Evolutionary conservation across 2,113 vertebrate species (phyloP), one percentile per base, ranked within the genome.

Genomic region (Erythrocercus mccallii): DNA sequence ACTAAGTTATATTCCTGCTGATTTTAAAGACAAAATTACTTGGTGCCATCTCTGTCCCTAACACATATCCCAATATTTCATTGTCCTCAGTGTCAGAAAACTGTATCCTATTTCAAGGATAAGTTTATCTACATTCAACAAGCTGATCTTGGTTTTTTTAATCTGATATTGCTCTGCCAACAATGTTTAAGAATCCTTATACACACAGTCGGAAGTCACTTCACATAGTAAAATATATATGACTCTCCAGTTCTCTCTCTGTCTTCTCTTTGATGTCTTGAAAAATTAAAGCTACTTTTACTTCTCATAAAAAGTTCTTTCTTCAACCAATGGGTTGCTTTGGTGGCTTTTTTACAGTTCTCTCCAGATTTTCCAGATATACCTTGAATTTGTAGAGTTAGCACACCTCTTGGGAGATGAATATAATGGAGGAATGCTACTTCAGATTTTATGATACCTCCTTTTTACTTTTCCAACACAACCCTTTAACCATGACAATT

Each of bases 41-140:
- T 45, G 15, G 4, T 66, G 19, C 9, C 12, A 54, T 24, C 7
- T 37, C 9, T 70, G 11, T 20, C 12, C 5, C 20, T 89, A 58
- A 42, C 4, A 58, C 0, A 0, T 65, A 54, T 54, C 73, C 6
- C 19, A 58, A 50, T 0, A 28, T 70, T 77, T 62, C 51, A 53
- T 69, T 88, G 1, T 70, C 13, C 24, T 54, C 27, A 16, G 15
- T 56, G 19, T 8, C 12, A 53, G 37, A 60, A 64, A 93, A 56
- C 12, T 58, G 7, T 24, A 44, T n/a, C 3, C 5, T 48, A 28
- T 64, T 71, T 84, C 30, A 74, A 47, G 15, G 83, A 62, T 24
- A 56, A 50, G 1, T 73, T 92, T 78, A 20, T 48, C 33, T 57
- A 31, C 14, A 31, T 50, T 73, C 18, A 77, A 15, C 12, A 77